These are phyloP conservation scores for Labrus mixtus DNA, from an alignment of 2,113 vertebrate species.

Conservation along the genomic window DNA sequence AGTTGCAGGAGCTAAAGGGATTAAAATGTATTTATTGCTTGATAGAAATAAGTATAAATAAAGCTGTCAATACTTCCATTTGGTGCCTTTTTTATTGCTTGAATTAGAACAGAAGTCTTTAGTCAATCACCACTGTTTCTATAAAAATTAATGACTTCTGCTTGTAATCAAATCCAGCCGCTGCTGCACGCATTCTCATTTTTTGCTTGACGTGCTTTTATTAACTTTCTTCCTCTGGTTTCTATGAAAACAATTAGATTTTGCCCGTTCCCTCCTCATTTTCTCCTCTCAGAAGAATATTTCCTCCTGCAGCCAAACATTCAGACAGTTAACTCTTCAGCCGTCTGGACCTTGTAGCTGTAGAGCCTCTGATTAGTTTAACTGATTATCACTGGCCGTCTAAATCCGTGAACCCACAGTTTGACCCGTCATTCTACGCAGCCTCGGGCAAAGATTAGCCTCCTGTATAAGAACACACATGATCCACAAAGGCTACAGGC, in stretches of 20 bases:
- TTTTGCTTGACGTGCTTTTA: constrained; percentile 35
- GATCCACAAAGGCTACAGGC: constrained; percentile 22
- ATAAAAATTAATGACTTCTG: constrained; percentile 19
- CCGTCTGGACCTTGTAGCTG: not conserved
- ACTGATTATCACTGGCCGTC: constrained; percentile 56
- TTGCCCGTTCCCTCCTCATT: constrained; percentile 21
- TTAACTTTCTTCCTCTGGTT: constrained; percentile 55
- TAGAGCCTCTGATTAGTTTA: constrained; percentile 48
- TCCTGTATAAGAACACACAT: constrained; percentile 30
- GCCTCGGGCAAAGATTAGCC: constrained; percentile 61
- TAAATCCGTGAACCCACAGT: constrained; percentile 47
- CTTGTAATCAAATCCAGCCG: constrained; percentile 44
- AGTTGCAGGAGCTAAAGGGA: not conserved
- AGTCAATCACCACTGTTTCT: not conserved
- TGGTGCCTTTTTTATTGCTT: not conserved
- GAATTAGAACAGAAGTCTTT: not conserved
- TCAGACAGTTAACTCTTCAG: constrained; percentile 3
- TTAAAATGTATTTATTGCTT: not conserved
- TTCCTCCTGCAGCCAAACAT: constrained; percentile 20
- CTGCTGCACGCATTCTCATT: constrained; percentile 16
- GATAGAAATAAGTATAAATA: not conserved
- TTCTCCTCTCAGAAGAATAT: constrained; percentile 22
- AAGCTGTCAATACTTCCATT: not conserved
- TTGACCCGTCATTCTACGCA: constrained; percentile 54
- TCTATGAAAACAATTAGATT: constrained; percentile 50